Evolutionary conservation across 2,888 invertebrate species (phyloP), one percentile per base, ranked within the genome.

Genomic region (Boloria euphrosyne): DNA sequence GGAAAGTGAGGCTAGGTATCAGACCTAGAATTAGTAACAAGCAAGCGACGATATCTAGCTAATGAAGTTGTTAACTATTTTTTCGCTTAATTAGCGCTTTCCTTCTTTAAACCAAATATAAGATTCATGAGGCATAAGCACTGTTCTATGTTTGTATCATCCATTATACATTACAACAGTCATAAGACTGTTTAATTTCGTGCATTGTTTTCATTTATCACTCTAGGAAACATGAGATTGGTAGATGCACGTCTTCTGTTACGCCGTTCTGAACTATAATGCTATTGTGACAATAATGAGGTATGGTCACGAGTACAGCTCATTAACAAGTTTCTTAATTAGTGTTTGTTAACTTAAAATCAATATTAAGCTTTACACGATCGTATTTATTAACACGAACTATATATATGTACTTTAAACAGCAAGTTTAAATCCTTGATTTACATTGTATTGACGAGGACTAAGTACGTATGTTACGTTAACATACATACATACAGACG

Each of bases 181-280:
- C 67, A 64, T 65, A 69, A 63, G 54, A 31, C 62, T 52, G 62
- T 67, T 55, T 57, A 66, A 54, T 65, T 68, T 71, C 69, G 66
- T 64, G 63, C 61, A 18, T 67, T 66, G 64, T 69, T 62, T 57
- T 67, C n/a, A n/a, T n/a, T n/a, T n/a, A n/a, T n/a, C n/a, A 51
- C 51, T 16, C 62, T 62, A 62, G 31, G 31, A 55, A 58, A 38
- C 51, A 62, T 60, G 46, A 66, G 31, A 60, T 62, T 59, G 66
- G 65, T 57, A 67, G 51, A 67, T 66, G 69, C 64, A 71, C 69
- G 70, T 66, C 68, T 67, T 69, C 63, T 38, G 72, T 63, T 46
- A 64, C 44, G 64, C 58, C 51, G 52, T 51, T 62, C n/a, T 55
- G 16, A 50, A 52, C 38, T 57, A 58, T 51, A 51, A 31, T 52